These are phyloP conservation scores for Chascanopsetta lugubris DNA, from an alignment of 2,113 vertebrate genomes.

Conservation along the genomic window DNA sequence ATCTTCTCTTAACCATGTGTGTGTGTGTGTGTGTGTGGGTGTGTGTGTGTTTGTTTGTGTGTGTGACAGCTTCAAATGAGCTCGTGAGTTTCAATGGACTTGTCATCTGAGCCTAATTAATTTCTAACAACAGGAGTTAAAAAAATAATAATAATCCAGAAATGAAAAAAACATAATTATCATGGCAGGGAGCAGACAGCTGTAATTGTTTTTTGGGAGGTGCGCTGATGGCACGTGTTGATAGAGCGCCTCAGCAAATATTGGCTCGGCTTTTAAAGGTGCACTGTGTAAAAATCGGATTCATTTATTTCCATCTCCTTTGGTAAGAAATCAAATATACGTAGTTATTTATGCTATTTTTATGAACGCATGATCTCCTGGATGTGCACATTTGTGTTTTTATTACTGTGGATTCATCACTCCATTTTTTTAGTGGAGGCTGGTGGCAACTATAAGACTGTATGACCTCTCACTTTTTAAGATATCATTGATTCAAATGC, in stretches of 20 bases:
- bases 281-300: neutral
- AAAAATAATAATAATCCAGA: neutral
- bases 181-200: conserved; percentile 16
- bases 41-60: conserved; percentile 27
- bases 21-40: conserved; percentile 22
- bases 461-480: too few species aligned
- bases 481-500: too few species aligned
- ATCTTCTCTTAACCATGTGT: conserved; percentile 51
- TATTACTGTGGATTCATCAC: too few species aligned
- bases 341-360: too few species aligned
- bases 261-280: neutral
- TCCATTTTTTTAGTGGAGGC: too few species aligned
- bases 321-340: too few species aligned
- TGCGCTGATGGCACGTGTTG: conserved; percentile 10
- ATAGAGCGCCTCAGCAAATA: too few species aligned
- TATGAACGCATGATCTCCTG: too few species aligned
- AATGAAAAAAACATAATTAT: conserved; percentile 16
- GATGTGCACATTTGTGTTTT: too few species aligned
- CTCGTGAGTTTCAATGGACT: conserved; percentile 22
- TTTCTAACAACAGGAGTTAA: conserved; percentile 34
- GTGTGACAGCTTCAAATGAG: conserved; percentile 34
- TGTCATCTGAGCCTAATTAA: conserved; percentile 29
- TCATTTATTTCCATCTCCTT: neutral
- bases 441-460: too few species aligned
- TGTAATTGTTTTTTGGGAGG: conserved; percentile 22